phyloP scores from a whole-genome alignment of 2,888 invertebrate species.

The Hartigia nigra region DNA sequence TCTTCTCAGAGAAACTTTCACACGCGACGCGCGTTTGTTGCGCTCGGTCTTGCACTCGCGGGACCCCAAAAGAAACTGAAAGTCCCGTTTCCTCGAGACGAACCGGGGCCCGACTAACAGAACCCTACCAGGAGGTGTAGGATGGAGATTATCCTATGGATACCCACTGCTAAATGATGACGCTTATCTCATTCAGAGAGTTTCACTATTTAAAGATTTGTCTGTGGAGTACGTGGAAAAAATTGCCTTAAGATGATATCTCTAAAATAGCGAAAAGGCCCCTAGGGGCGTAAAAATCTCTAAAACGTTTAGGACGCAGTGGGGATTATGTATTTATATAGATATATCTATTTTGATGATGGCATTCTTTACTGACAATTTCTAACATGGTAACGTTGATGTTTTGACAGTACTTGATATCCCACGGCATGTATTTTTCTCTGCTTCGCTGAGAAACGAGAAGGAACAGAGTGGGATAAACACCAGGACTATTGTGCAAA shows the following conservation, averaged over 20 bases:
- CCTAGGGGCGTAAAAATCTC: not conserved
- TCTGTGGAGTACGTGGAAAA: not conserved
- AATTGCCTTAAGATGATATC: not conserved
- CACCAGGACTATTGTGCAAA: not conserved
- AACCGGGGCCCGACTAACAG: constrained; percentile 15
- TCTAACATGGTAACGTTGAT: not conserved
- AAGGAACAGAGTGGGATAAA: not conserved
- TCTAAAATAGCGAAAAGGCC: not conserved
- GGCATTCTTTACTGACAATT: not conserved
- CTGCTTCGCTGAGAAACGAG: not conserved
- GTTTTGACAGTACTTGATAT: not conserved
- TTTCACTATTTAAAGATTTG: not conserved
- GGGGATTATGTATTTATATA: not conserved
- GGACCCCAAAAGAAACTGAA: constrained; percentile 62
- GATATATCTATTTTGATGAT: not conserved
- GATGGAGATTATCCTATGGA: not conserved
- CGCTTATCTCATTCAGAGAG: not conserved
- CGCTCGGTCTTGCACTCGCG: constrained; percentile 54
- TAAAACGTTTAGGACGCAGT: not conserved
- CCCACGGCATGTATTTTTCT: not conserved
- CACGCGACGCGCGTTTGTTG: constrained; percentile 36
- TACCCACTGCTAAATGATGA: not conserved
- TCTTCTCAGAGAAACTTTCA: constrained; percentile 40
- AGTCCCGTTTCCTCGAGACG: constrained; percentile 51
- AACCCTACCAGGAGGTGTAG: not conserved